Evolutionary conservation across 2,888 invertebrate genomes (phyloP), one percentile per base, ranked within the genome.

Genomic region (Plagodis pulveraria): DNA sequence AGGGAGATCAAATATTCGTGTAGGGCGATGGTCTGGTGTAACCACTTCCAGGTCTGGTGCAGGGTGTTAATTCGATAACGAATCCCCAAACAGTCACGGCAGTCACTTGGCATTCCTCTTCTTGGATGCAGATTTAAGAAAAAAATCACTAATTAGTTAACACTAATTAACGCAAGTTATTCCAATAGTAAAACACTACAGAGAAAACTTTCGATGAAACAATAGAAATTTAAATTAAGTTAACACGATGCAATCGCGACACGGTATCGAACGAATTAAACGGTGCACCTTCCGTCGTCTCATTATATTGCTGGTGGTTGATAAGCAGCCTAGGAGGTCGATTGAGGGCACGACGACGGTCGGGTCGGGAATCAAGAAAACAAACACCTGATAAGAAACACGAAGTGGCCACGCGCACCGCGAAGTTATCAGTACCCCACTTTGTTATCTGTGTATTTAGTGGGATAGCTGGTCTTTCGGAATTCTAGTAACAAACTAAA

Each of bases 31-130:
- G 97, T 98, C 89, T 97, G 97, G 88, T 98, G 97, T 87, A 98
- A 93, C 97, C 97, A 98, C 97, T 97, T 97, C 96, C 97, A 97
- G 85, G 97, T 98, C 93, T 97, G 97, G 93, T 97, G 97, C 92
- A 97, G 95, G 93, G 95, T 95, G 93, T 96, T 96, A 91, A 96
- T 96, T 94, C 97, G 96, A 94, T 95, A 95, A 93, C 97, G 96
- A 93, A 97, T 96, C 94, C 96, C 97, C 94, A 97, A 94, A 95
- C 96, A 96, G 89, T 96, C 96, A 87, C 95, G 95, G 88, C 95
- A 95, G 93, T 95, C 95, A 93, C 94, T 95, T 94, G 83, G 93
- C 93, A 93, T 93, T 91, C 93, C 93, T 93, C 87, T 79, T 93
- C 91, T 91, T 92, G 91, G 86, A 87, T 89, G 84, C 91, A 90